Conservation (phyloP, 2,113 vertebrate species). For the Eubucco bourcierii region DNA sequence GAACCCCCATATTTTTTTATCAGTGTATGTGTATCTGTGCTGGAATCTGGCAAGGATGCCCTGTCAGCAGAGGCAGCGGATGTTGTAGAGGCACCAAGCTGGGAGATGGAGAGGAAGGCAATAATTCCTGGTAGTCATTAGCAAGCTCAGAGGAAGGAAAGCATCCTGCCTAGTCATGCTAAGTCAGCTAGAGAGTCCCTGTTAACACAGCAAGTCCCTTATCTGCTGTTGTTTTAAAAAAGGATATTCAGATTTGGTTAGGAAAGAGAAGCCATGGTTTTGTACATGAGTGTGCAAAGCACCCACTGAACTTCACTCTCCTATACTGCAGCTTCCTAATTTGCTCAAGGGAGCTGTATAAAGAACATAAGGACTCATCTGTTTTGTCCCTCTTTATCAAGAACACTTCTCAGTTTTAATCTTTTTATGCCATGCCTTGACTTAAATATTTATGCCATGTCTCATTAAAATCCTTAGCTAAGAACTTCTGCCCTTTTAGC, state of each 20-base stretch:
- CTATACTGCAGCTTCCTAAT: neutral
- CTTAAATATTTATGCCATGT: neutral
- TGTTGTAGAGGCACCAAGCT: neutral
- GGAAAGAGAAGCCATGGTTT: neutral
- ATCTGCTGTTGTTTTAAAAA: neutral
- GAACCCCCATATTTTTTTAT: neutral
- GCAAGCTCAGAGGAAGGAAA: slow-evolving; percentile 11
- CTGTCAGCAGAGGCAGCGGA: neutral
- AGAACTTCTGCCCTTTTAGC: neutral
- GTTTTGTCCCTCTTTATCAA: neutral
- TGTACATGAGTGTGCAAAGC: neutral
- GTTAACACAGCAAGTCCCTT: neutral
- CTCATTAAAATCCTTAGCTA: neutral
- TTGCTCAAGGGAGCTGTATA: neutral
- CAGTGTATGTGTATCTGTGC: neutral
- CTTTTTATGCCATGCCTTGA: neutral
- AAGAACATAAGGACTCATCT: neutral
- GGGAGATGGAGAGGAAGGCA: slow-evolving; percentile 36
- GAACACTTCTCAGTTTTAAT: neutral
- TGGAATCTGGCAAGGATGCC: neutral
- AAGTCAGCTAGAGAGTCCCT: neutral
- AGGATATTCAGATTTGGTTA: neutral
- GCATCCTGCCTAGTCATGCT: slow-evolving; percentile 40
- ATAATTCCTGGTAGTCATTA: slow-evolving; percentile 25
- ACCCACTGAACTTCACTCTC: neutral